These are phyloP conservation scores for Rhea americana DNA, from an alignment of 2,113 vertebrate species.

Conservation along the genomic window DNA sequence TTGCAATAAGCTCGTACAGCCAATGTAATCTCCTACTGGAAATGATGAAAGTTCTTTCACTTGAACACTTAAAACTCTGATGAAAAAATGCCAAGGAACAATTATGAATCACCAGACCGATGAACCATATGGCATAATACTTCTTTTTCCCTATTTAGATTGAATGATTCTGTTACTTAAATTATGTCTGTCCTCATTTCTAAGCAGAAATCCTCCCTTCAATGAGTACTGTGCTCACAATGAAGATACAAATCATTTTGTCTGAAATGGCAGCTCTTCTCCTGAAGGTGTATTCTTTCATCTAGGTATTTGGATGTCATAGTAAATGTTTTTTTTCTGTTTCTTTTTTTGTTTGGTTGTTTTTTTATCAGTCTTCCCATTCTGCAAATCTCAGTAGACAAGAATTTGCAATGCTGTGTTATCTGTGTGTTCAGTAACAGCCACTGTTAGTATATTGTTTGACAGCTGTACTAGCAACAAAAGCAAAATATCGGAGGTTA, in stretches of 20 bases:
- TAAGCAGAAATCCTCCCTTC: not conserved
- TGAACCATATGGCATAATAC: slow-evolving; percentile 34
- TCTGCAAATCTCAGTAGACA: not conserved
- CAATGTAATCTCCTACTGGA: not conserved
- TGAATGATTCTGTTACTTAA: slow-evolving; percentile 14
- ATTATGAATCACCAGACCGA: slow-evolving; percentile 28
- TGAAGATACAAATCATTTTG: not conserved
- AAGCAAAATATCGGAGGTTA: not conserved
- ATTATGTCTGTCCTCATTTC: not conserved
- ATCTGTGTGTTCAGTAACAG: not conserved
- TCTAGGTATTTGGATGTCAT: not conserved
- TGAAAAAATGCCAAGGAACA: slow-evolving; percentile 19
- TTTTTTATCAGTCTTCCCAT: not conserved
- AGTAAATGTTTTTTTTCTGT: not conserved
- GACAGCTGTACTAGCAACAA: not conserved
- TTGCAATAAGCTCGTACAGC: not conserved
- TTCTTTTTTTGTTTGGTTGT: too few relatives aligned
- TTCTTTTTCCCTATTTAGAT: slow-evolving; percentile 29
- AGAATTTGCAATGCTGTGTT: not conserved
- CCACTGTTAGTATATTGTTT: not conserved
- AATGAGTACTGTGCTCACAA: slow-evolving; percentile 3
- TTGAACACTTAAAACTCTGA: slow-evolving; percentile 22
- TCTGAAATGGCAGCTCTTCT: not conserved
- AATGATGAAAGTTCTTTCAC: not conserved
- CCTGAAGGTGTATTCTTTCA: not conserved